These are phyloP conservation scores for Siderastrea radians DNA, from an alignment of 92 coral and sea anemone species.

Conservation along the genomic window DNA sequence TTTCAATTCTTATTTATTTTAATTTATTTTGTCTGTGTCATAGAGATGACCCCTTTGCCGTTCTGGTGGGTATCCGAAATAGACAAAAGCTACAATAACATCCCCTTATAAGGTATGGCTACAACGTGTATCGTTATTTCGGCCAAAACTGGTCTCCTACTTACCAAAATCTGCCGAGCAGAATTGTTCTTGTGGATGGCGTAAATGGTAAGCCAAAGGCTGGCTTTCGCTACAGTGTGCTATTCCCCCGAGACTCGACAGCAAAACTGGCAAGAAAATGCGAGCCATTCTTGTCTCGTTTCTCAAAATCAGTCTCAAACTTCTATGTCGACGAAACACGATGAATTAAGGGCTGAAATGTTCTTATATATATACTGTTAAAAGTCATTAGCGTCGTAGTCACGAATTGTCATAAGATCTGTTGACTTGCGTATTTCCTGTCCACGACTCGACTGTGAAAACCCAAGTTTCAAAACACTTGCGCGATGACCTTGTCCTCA, in stretches of 20 bases:
- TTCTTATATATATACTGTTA: not conserved
- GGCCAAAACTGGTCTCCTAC: not conserved
- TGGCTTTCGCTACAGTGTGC: not conserved
- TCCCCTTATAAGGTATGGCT: not conserved
- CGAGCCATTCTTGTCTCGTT: not conserved
- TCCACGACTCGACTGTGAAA: not conserved
- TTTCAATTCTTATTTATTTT: too few relatives aligned
- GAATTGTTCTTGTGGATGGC: slow-evolving; percentile 71
- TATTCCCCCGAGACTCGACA: not conserved
- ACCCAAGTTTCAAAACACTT: not conserved
- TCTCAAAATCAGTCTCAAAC: not conserved
- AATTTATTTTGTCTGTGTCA: too few relatives aligned
- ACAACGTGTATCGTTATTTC: not conserved
- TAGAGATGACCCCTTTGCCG: too few relatives aligned
- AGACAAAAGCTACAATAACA: too few relatives aligned
- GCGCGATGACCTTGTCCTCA: not conserved
- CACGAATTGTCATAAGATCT: not conserved
- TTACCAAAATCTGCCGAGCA: slow-evolving; percentile 68
- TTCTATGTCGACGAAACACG: too few relatives aligned
- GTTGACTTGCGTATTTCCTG: slow-evolving; percentile 25
- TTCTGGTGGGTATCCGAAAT: too few relatives aligned
- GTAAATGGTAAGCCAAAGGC: not conserved
- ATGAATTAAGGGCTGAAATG: not conserved
- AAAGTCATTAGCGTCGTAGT: not conserved
- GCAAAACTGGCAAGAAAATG: not conserved